A percentile compares a stretch with the other conserved stretches of the same genome.
phyloP scores from a whole-genome alignment of 2,113 vertebrate species.

The Brachyhypopomus occidentalis region DNA sequence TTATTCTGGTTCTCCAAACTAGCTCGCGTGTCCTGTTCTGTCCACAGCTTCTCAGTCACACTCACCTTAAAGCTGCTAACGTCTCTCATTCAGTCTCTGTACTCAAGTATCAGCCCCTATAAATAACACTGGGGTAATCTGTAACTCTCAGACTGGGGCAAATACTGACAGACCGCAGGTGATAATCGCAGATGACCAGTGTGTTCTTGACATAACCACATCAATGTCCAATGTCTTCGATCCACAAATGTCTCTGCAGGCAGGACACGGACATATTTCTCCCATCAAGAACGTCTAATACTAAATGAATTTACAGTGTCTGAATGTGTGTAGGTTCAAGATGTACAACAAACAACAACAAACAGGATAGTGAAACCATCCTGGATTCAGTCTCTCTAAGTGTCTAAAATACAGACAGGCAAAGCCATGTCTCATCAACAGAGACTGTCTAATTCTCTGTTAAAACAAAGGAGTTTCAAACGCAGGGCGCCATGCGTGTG shows the following conservation, averaged over 20 bases:
- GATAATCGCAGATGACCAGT: background rate
- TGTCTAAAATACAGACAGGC: background rate
- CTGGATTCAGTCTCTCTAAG: no score
- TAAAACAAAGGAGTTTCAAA: no score
- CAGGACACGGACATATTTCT: no score
- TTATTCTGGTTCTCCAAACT: background rate
- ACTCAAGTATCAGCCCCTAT: constrained; percentile 43
- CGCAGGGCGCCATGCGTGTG: background rate
- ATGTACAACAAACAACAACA: no score
- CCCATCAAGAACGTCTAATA: no score
- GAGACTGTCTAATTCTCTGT: no score
- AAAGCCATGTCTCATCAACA: background rate
- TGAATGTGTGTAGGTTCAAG: no score
- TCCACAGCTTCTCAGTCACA: background rate
- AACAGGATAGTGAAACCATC: no score
- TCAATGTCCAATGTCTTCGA: background rate
- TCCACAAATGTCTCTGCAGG: background rate
- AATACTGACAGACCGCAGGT: constrained; percentile 42
- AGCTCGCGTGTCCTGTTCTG: background rate
- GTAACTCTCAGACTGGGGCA: constrained; percentile 47
- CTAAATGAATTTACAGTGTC: no score
- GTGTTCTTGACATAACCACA: background rate
- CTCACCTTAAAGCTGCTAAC: constrained; percentile 16
- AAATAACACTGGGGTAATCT: constrained; percentile 49
- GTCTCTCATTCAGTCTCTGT: constrained; percentile 15